Conservation (phyloP, 2,888 invertebrate genomes). For the Cabera pusaria region DNA sequence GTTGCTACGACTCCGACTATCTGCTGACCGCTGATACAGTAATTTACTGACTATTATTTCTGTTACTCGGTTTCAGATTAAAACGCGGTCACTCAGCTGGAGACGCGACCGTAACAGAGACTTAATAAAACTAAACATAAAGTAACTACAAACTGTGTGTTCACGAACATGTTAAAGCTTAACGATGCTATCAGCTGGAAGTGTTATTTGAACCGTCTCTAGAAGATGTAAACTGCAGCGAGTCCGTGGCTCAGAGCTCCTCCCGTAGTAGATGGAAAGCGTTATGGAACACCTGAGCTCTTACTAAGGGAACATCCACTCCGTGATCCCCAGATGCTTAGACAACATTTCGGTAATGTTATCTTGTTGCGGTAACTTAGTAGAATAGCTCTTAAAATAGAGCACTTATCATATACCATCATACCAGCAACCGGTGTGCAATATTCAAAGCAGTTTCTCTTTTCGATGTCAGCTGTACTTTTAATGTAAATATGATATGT, state of each 20-base stretch:
- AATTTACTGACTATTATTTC: slow-evolving; percentile 39
- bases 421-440: no score
- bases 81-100: slow-evolving; percentile 27
- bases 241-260: slow-evolving; percentile 31
- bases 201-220: slow-evolving; percentile 55
- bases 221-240: slow-evolving; percentile 45
- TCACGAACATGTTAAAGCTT: slow-evolving; percentile 46
- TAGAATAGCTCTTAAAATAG: slow-evolving; percentile 4
- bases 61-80: slow-evolving; percentile 34
- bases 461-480: no score
- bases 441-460: no score
- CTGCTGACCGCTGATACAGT: slow-evolving; percentile 52
- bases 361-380: slow-evolving; percentile 7
- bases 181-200: slow-evolving; percentile 56
- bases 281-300: slow-evolving; percentile 21
- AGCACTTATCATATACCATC: slow-evolving; percentile 1
- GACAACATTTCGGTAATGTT: slow-evolving; percentile 12
- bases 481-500: no score
- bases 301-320: slow-evolving; percentile 27
- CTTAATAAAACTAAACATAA: slow-evolving; percentile 59
- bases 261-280: slow-evolving; percentile 10
- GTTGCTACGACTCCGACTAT: slow-evolving; percentile 58
- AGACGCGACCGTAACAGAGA: slow-evolving; percentile 38
- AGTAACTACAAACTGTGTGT: slow-evolving; percentile 55
- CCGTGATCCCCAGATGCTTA: slow-evolving; percentile 23